Evolutionary conservation across 2,113 vertebrate genomes (phyloP), one percentile per base, ranked within the genome.

Genomic region (Pterocles gutturalis): DNA sequence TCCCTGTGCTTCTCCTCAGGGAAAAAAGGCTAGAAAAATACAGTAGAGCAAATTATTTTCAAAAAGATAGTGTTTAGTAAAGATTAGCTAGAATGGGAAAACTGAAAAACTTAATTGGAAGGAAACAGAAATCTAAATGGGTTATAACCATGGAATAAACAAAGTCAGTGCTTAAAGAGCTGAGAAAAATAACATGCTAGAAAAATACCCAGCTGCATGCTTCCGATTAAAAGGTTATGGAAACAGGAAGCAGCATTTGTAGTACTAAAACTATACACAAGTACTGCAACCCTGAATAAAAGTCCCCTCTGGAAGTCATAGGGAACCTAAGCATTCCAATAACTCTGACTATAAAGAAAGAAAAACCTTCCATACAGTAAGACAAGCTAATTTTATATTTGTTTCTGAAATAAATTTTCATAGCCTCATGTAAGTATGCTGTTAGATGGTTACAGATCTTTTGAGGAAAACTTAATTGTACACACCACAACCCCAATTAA

Each of bases 211-310:
- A 92, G 36, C 48, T 51, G 70, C 22, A 41, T 22, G 25, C 25
- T 66, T 75, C 65, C 1, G 2, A 61, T 26, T 49, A 54, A 62
- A 82, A 87, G 51, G 71, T 91, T 70, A 87, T 2, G 8, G 41
- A 83, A 96, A 92, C 38, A 95, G 55, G 58, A 93, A 89, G 55
- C 45, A 67, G 65, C 62, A 94, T 73, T 34, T 85, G 66, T 18
- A 62, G 26, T 45, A 87, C 95, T 92, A 96, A 96, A 97, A 73
- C 92, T 94, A 93, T 66, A 93, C 36, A 78, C 82, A 97, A 90
- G 92, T 97, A 83, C 94, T 96, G 87, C 69, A 97, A 70, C 55
- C 54, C 73, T 72, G 29, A 95, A 91, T 62, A 87, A 51, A 80
- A 93, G 55, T 49, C 15, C 73, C 71, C 45, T 87, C 48, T 70